Conservation (phyloP, 2,113 vertebrate genomes). For the Passer domesticus region DNA sequence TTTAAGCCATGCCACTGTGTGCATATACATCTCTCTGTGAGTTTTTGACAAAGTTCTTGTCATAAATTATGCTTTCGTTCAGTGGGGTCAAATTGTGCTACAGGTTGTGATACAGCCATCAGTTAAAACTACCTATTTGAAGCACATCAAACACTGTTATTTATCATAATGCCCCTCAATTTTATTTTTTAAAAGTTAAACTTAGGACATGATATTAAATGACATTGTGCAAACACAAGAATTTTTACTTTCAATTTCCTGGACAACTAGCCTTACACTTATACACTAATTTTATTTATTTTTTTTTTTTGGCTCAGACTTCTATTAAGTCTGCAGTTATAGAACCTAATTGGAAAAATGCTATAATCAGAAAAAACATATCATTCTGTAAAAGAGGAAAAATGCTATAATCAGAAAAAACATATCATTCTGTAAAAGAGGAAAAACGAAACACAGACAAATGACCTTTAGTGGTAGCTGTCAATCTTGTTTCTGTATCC, state of each 20-base stretch:
- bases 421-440: neutral
- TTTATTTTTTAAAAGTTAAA: neutral
- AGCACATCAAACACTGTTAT: neutral
- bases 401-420: neutral
- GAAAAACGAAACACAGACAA: neutral
- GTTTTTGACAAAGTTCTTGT: neutral
- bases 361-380: neutral
- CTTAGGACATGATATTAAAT: neutral
- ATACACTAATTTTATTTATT: neutral
- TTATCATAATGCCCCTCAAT: neutral
- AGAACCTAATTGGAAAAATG: neutral
- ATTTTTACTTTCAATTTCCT: neutral
- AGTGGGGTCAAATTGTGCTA: neutral
- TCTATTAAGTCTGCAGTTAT: neutral
- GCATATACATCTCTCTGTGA: neutral
- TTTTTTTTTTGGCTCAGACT: neutral
- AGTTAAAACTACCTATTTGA: neutral
- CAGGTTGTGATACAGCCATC: neutral
- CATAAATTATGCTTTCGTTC: neutral
- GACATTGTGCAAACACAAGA: neutral
- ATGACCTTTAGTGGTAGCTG: neutral
- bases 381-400: neutral
- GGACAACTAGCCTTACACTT: neutral
- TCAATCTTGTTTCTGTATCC: neutral
- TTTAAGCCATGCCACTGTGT: neutral